Percentiles rank a stretch among this genome's conserved stretches.
Evolutionary conservation across 2,797 vertebrate genomes (phyloP).

Genomic region (Pristis pectinata): DNA sequence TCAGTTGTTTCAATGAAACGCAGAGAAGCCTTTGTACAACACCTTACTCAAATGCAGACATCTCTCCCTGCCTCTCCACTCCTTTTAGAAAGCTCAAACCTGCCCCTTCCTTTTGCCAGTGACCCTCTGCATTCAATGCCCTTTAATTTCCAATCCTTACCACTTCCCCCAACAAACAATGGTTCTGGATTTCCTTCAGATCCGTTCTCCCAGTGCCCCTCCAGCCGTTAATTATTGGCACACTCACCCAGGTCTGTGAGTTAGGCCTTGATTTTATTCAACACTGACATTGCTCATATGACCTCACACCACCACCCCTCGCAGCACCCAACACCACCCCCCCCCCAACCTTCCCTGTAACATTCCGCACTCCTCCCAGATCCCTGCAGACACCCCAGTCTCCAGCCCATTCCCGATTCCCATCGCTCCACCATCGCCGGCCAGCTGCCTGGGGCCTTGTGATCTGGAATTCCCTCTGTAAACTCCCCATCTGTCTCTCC

Average conservation of each 20-base stretch:
- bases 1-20: constrained; percentile 77
- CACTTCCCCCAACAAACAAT: neutral
- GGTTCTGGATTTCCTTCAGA: neutral
- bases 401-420: neutral
- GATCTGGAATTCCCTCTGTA: neutral
- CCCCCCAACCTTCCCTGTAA: too few relatives aligned
- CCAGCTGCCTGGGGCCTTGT: neutral
- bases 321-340: neutral
- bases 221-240: neutral
- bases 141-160: neutral
- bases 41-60: neutral
- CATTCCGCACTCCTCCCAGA: neutral
- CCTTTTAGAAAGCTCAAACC: neutral
- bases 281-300: too few relatives aligned
- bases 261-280: neutral
- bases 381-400: neutral
- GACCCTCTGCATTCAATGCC: neutral
- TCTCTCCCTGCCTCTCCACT: neutral
- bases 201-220: too few relatives aligned
- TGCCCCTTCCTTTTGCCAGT: neutral
- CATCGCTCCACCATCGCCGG: neutral
- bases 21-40: constrained; percentile 67
- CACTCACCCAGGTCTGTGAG: neutral
- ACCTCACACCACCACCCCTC: neutral
- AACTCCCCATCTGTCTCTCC: neutral